phyloP scores from a whole-genome alignment of 2,797 vertebrate species.

The Pteronotus mesoamericanus region DNA sequence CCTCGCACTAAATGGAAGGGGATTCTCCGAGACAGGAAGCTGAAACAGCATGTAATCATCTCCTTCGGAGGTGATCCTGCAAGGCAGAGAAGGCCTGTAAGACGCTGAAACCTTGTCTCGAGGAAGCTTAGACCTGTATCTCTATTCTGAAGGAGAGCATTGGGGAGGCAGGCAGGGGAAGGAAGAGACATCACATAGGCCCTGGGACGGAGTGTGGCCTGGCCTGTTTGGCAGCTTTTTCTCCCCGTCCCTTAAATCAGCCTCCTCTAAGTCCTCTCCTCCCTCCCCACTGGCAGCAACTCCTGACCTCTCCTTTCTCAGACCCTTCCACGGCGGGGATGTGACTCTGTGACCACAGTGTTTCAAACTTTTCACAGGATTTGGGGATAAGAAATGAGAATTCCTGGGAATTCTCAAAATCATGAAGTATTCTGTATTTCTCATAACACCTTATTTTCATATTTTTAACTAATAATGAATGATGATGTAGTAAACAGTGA shows the following conservation, averaged over 20 bases:
- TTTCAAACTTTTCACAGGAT: not conserved
- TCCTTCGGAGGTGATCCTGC: not conserved
- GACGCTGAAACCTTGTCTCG: not conserved
- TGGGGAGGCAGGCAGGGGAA: too few relatives aligned
- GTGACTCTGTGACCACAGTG: not conserved
- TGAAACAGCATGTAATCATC: accelerated
- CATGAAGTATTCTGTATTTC: not conserved
- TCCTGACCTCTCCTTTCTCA: not conserved
- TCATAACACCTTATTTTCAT: not conserved
- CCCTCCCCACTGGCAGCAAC: not conserved
- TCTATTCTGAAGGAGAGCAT: not conserved
- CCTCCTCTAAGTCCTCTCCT: not conserved
- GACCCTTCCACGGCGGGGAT: not conserved
- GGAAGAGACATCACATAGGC: not conserved
- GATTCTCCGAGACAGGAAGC: accelerated
- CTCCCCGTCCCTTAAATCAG: not conserved
- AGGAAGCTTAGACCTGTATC: not conserved
- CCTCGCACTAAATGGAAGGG: accelerated
- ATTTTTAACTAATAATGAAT: not conserved
- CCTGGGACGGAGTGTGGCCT: not conserved
- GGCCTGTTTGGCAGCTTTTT: not conserved
- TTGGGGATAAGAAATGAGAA: not conserved
- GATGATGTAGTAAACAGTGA: not conserved
- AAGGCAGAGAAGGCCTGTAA: not conserved
- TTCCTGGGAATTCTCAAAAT: not conserved